Base-by-base conservation (phyloP, 2,888 invertebrate genomes). In the Agonopterix heracliana region DNA sequence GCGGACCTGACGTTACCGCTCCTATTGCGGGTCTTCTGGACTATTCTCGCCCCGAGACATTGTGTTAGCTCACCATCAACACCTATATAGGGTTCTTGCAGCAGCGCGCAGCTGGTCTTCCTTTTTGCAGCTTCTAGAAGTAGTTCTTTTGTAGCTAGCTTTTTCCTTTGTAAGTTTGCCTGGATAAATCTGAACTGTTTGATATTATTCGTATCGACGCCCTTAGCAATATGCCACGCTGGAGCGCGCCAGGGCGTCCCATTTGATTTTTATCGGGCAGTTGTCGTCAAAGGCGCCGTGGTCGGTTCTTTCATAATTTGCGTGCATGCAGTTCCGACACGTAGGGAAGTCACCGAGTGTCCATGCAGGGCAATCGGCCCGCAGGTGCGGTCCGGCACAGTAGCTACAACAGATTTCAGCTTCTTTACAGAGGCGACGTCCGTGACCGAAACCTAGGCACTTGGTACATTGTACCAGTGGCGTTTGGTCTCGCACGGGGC, bases 191-290 rank as follows among this genome's bases (percentile, higher is more conserved):
- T 14, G 36, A 36, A 10, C 3, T n/a, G 36, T n/a, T 36, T 36
- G 2, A 3, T 10, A 10, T n/a, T 10, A 36, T 36, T 36, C n/a
- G 36, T 36, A 36, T 36, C 9, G 36, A 14, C 14, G 14, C 14
- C 14, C 14, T 14, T 14, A 14, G 36, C 36, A 10, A 10, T 9
- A n/a, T 36, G 36, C 36, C 3, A 36, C 3, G 51, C 14, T 1
- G 49, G 38, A 10, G 52, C 46, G 1, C 42, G 36, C 14, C 52
- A 45, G 3, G 44, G 36, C 13, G n/a, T n/a, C n/a, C n/a, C n/a
- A n/a, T n/a, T n/a, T n/a, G n/a, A 44, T 51, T 36, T n/a, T 9
- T 36, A 36, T 36, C 9, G 36, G 3, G 36, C 36, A 36, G 2
- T 36, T n/a, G 2, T 36, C 36, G 2, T n/a, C 36, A 36, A 9